Evolutionary conservation across 2,888 invertebrate species (phyloP).

Genomic region (Drepanosiphum platanoidis): DNA sequence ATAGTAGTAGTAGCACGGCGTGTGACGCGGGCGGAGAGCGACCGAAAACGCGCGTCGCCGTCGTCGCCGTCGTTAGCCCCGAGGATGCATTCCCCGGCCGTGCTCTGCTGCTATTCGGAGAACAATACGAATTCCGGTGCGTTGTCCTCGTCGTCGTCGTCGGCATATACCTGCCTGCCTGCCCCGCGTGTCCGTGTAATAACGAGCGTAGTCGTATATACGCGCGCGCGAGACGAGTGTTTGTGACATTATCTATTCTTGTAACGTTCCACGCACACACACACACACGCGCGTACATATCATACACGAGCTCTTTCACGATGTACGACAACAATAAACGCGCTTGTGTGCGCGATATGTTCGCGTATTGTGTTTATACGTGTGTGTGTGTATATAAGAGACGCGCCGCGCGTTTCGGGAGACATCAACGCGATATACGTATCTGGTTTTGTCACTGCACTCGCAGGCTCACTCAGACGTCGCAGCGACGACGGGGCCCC

Average conservation of each 20-base stretch:
- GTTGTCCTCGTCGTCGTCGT: neutral
- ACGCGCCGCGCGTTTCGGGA: neutral
- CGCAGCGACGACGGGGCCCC: neutral
- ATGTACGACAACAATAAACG: neutral
- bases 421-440: slow-evolving; percentile 25
- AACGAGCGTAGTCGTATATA: neutral
- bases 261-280: slow-evolving; percentile 26
- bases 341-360: neutral
- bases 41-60: slow-evolving; percentile 20
- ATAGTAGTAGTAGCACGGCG: neutral
- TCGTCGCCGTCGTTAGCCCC: slow-evolving; percentile 19
- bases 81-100: slow-evolving; percentile 49
- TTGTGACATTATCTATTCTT: slow-evolving; percentile 56
- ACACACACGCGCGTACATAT: neutral
- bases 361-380: too few species aligned
- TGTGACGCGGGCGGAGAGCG: neutral
- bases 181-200: neutral
- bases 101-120: neutral
- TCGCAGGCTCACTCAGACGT: too few species aligned
- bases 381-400: too few species aligned
- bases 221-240: neutral
- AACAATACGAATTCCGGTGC: slow-evolving; percentile 61
- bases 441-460: neutral
- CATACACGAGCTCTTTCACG: too few species aligned
- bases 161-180: neutral